Evolutionary conservation across 2,113 vertebrate species (phyloP).

Genomic region (Eretmochelys imbricata): DNA sequence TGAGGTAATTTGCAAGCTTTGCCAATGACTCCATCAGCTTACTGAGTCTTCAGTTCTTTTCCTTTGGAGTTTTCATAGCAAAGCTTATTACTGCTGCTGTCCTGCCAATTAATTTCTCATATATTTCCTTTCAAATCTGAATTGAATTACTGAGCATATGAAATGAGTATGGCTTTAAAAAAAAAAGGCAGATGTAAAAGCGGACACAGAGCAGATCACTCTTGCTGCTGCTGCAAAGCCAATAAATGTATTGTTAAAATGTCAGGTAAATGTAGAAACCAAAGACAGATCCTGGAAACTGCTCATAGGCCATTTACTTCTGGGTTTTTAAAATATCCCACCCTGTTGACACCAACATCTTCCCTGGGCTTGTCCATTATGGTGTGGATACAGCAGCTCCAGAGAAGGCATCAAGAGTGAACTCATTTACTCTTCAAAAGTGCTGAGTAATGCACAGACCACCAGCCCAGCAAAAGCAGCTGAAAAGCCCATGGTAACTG

Average conservation of each 20-base stretch:
- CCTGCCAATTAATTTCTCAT: conserved; percentile 58
- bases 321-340: not conserved
- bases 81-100: conserved; percentile 12
- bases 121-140: conserved; percentile 65
- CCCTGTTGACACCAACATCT: not conserved
- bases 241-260: not conserved
- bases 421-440: conserved; percentile 54
- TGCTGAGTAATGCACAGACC: not conserved
- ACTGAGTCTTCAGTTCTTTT: not conserved
- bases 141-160: conserved; percentile 50
- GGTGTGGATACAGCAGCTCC: not conserved
- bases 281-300: not conserved
- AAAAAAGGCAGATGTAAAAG: conserved; percentile 39
- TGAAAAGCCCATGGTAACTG: not conserved
- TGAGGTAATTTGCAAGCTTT: conserved; percentile 39
- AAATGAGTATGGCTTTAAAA: conserved; percentile 35
- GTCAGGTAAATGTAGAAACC: conserved; percentile 20
- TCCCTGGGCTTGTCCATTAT: not conserved
- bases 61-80: conserved; percentile 1
- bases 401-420: not conserved
- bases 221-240: not conserved
- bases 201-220: conserved; percentile 53
- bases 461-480: not conserved
- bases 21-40: conserved; percentile 38
- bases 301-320: not conserved